Evolutionary conservation across 2,113 vertebrate species (phyloP).

Genomic region (Donacobius atricapilla): DNA sequence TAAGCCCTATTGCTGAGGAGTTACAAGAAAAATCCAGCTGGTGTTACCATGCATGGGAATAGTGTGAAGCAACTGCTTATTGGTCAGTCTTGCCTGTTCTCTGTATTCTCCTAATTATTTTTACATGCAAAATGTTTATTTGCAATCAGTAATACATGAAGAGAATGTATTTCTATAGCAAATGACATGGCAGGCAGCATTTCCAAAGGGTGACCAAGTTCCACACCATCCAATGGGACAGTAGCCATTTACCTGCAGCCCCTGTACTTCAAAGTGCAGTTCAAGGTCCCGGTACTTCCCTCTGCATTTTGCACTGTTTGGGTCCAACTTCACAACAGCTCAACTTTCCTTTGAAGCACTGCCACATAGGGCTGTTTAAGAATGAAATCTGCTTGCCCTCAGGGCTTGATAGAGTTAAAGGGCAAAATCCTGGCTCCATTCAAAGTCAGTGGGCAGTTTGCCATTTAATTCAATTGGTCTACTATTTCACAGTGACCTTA

Average conservation of each 20-base stretch:
- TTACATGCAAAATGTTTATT: not conserved
- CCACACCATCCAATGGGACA: not conserved
- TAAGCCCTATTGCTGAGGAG: not conserved
- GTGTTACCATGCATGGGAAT: not conserved
- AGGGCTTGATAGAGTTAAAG: constrained; percentile 29
- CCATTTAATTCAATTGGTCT: constrained; percentile 55
- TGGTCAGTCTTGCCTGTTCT: not conserved
- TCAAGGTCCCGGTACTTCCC: not conserved
- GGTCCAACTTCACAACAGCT: not conserved
- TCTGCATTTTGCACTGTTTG: not conserved
- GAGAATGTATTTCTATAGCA: not conserved
- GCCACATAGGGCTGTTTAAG: not conserved
- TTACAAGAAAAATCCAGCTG: not conserved
- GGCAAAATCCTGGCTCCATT: constrained; percentile 42
- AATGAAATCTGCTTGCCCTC: constrained; percentile 26
- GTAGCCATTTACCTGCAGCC: not conserved
- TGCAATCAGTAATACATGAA: not conserved
- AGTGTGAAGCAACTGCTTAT: not conserved
- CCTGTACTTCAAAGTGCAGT: not conserved
- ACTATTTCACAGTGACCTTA: constrained; percentile 35
- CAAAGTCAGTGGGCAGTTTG: constrained; percentile 27
- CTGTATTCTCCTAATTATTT: not conserved
- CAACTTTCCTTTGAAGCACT: constrained; percentile 13
- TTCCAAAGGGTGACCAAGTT: not conserved
- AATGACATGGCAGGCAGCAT: not conserved